Base-by-base conservation (phyloP, 2,888 invertebrate genomes). In the Meliscaeva auricollis region DNA sequence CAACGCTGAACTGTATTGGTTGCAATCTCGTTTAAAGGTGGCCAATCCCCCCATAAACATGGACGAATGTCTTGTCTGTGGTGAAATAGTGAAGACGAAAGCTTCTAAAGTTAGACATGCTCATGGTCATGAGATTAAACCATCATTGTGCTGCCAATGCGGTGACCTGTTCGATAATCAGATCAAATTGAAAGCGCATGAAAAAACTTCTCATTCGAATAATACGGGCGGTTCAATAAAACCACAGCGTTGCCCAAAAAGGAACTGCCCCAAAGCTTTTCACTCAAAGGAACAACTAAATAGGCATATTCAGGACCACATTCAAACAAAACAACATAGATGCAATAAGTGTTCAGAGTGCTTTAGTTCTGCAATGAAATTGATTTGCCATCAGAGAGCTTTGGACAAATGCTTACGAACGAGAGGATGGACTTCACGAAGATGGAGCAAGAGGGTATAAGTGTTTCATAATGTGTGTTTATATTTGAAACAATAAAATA, bases 241-340 rank as follows among this genome's bases (percentile, higher is more conserved):
- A 38, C 56, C 52, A 4, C 11, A 64, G 1, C 83, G 83, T 9
- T 83, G 83, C 13, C 83, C 83, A 1, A 74, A 56, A 30, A 11
- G 17, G 0, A 38, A 50, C 7, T 83, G 83, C 11, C 62, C 17
- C 0, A 83, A 83, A 30, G 83, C 73, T 0, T 83, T 83, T 22
- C 64, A 64, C n/a, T 83, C 78, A 0, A 62, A 22, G 8, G 22
- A 17, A 11, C 69, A 44, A 11, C 11, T 83, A 2, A n/a, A 13
- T n/a, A n/a, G 20, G 8, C 83, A 83, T 20, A 79, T 83, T n/a
- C 69, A 83, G 2, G 9, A 78, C 1, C 83, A 83, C n/a, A 26
- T 35, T 1, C 0, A 13, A 13, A 30, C 13, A 9, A n/a, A 6
- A 8, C n/a, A 20, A 5, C 15, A 83, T 35, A 64, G 64, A 35